These are phyloP conservation scores for Chaetops frenatus DNA, from an alignment of 2,113 vertebrate genomes.

Conservation along the genomic window DNA sequence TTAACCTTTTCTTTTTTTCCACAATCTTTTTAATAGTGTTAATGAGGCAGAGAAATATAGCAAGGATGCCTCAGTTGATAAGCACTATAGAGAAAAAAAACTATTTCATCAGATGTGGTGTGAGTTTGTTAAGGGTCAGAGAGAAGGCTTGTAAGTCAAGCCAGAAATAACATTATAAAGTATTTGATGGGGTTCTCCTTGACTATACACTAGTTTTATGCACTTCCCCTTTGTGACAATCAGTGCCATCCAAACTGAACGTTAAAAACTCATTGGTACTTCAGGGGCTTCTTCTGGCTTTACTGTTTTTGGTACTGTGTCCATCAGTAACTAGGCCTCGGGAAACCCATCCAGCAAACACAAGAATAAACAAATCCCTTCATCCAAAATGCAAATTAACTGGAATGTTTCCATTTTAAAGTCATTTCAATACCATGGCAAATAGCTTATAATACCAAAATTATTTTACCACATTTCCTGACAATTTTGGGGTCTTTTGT, in stretches of 20 bases:
- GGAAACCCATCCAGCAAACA: background rate
- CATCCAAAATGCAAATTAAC: background rate
- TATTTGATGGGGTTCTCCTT: background rate
- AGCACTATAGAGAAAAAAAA: background rate
- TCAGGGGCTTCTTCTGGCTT: background rate
- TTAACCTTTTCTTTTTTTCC: background rate
- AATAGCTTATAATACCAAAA: background rate
- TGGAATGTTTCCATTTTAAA: background rate
- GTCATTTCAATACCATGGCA: background rate
- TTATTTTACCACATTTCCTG: background rate
- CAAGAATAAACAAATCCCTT: background rate
- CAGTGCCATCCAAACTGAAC: background rate
- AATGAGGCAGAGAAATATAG: background rate
- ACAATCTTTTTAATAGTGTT: background rate
- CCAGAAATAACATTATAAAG: background rate
- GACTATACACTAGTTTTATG: background rate
- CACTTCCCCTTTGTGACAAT: background rate
- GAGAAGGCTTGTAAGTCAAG: background rate
- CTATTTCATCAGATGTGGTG: background rate
- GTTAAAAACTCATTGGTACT: background rate
- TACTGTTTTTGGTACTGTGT: background rate
- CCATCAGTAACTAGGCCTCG: background rate
- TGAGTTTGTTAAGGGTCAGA: background rate
- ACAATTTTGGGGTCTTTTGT: background rate
- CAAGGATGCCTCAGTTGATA: background rate